Evolutionary conservation across 2,113 vertebrate species (phyloP).

Genomic region (Coturnix japonica): DNA sequence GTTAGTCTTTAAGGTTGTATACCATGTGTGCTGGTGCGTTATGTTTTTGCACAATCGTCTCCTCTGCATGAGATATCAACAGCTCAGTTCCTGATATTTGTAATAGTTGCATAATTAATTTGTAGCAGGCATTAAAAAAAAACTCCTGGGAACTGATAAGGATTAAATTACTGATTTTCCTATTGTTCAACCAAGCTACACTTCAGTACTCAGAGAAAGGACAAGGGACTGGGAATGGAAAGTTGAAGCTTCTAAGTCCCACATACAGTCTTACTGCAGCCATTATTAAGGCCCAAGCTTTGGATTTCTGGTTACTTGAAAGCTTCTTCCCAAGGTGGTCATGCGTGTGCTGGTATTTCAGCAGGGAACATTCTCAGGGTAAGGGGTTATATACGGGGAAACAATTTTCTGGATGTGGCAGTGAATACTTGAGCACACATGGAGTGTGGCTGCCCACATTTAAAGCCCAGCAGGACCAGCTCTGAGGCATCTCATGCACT

Average conservation of each 20-base stretch:
- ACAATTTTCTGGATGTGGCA: neutral
- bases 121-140: neutral
- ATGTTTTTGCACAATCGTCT: neutral
- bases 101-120: slow-evolving; percentile 22
- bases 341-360: neutral
- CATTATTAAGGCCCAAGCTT: neutral
- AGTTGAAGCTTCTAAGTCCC: neutral
- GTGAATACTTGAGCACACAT: neutral
- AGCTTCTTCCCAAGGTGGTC: neutral
- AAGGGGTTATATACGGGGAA: neutral
- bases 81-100: neutral
- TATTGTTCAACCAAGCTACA: neutral
- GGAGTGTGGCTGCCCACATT: rapidly evolving
- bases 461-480: neutral
- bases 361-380: neutral
- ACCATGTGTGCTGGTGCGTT: rapidly evolving
- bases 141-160: neutral
- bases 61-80: neutral
- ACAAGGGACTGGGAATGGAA: neutral
- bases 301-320: neutral
- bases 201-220: neutral
- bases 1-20: neutral
- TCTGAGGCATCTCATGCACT: neutral
- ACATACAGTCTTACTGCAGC: neutral
- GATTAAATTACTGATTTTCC: neutral